Evolutionary conservation across 2,113 vertebrate genomes (phyloP), one percentile per base, ranked within the genome.

Genomic region (Xiphias gladius): DNA sequence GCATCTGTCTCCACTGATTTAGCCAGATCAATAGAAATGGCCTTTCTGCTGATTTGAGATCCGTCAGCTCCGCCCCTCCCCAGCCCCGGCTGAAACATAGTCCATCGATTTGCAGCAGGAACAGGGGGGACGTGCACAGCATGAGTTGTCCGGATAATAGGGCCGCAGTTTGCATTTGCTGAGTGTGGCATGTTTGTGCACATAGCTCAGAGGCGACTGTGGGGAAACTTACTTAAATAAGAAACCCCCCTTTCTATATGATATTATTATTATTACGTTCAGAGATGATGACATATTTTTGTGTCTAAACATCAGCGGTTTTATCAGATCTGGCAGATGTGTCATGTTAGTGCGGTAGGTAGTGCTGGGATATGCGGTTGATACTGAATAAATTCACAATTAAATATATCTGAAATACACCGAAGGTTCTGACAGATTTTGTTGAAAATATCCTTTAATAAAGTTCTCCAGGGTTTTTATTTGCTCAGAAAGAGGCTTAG

Each of bases 11-110:
- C 74, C 54, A n/a, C 77, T 83, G 78, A 89, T 93, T 91, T 87
- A 59, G n/a, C 57, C 73, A 5, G 82, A 93, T 93, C 90, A 86
- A 92, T 93, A 79, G 80, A 76, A 83, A 89, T 79, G 55, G 81
- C 75, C 80, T 88, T 84, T 76, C n/a, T 75, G 52, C 77, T 86
- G 88, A 90, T 91, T 76, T 89, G 76, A 87, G 80, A 85, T 88
- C 61, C 79, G 84, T 81, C 69, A 43, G 65, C 76, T 14, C 71
- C 50, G 28, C 84, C 85, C 77, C 4, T 0, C 39, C 6, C 74
- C 57, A 17, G 41, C 73, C 83, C 76, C 58, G 57, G 50, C 68
- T 30, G 39, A 63, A 76, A 55, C 84, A 58, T 71, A 65, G 76
- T n/a, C 74, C 80, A 93, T 91, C 57, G 83, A 92, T 91, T 88